phyloP scores from a whole-genome alignment of 1,140 invertebrate genomes.

The Drosophila tristis region DNA sequence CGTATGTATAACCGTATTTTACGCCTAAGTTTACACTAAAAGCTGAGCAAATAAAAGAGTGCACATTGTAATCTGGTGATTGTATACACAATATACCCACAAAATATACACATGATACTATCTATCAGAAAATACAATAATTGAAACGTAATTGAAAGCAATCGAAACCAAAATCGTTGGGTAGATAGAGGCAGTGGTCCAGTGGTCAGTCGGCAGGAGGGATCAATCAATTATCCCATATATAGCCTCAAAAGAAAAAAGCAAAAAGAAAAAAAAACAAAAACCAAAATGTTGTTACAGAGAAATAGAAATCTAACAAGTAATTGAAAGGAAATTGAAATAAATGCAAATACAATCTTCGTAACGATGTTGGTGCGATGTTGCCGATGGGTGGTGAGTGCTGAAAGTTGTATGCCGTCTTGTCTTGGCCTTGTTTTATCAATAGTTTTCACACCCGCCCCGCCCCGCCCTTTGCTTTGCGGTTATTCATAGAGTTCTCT shows the following conservation, averaged over 20 bases:
- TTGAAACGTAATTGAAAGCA: conserved; percentile 46
- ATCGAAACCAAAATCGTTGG: conserved; percentile 15
- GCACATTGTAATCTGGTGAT: conserved; percentile 34
- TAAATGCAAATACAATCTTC: neutral
- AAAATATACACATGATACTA: conserved; percentile 3
- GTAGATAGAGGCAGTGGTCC: too few species aligned
- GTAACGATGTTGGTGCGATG: too few species aligned
- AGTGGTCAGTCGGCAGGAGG: conserved; percentile 7
- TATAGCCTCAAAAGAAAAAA: conserved; percentile 8
- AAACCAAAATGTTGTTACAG: conserved; percentile 34
- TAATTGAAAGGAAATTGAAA: conserved; percentile 34
- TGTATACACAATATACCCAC: conserved; percentile 41
- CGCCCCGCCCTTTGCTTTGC: neutral
- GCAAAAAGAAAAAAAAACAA: conserved; percentile 11
- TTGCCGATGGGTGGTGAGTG: too few species aligned
- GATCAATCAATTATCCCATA: conserved; percentile 2
- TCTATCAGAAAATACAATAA: conserved; percentile 48
- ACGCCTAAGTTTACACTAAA: conserved; percentile 33
- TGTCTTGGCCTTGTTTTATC: conserved; percentile 57
- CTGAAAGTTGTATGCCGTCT: too few species aligned
- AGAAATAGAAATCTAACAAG: conserved; percentile 45
- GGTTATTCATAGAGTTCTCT: neutral
- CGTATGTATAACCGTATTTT: conserved; percentile 33
- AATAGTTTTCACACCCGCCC: conserved; percentile 46
- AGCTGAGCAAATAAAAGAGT: conserved; percentile 30